phyloP scores from a whole-genome alignment of 1,140 invertebrate species.

The Drosophila gunungcola region DNA sequence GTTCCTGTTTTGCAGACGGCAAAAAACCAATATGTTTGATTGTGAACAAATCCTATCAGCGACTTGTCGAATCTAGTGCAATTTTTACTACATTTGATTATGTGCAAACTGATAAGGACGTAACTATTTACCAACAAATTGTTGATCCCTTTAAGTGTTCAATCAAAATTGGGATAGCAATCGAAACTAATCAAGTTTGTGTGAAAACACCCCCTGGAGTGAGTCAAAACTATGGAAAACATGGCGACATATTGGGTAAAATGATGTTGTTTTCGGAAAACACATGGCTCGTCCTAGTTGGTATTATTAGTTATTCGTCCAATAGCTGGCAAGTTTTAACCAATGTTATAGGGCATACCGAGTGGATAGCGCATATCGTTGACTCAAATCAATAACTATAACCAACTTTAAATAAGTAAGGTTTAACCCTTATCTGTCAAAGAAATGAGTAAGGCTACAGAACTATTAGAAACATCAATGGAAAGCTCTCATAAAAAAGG shows the following conservation, averaged over 20 bases:
- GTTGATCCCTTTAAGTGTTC: background rate
- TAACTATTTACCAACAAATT: background rate
- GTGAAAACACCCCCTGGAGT: background rate
- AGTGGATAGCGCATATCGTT: slow-evolving; percentile 9
- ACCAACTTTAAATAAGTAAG: too few relatives aligned
- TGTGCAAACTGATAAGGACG: background rate
- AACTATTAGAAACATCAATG: too few relatives aligned
- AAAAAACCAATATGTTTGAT: background rate
- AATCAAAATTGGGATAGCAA: background rate
- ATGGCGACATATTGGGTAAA: background rate
- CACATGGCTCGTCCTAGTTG: background rate
- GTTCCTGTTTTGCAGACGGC: background rate
- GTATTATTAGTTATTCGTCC: slow-evolving; percentile 7
- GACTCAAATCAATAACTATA: background rate
- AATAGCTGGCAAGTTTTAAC: slow-evolving; percentile 8
- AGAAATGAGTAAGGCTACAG: too few relatives aligned
- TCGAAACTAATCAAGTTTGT: background rate
- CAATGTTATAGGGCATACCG: background rate
- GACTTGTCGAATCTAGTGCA: accelerated
- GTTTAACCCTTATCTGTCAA: too few relatives aligned
- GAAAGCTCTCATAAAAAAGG: too few relatives aligned
- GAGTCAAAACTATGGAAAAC: background rate
- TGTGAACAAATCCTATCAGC: too few relatives aligned
- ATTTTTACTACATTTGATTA: background rate
- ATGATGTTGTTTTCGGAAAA: background rate